These are phyloP conservation scores for Podarcis cretensis DNA, from an alignment of 2,113 vertebrate genomes.

Conservation along the genomic window DNA sequence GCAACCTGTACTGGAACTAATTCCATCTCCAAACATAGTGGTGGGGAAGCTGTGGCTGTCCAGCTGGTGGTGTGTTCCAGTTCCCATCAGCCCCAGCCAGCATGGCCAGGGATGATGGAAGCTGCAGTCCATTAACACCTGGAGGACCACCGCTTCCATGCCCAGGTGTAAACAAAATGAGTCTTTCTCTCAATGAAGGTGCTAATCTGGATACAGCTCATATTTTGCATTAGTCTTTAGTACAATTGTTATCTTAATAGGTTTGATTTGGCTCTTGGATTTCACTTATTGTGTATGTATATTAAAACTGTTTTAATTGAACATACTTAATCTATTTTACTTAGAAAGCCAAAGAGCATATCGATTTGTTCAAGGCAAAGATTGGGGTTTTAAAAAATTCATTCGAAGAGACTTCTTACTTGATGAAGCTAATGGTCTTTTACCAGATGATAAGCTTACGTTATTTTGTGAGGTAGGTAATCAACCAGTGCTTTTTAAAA, in stretches of 20 bases:
- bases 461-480: slow-evolving; percentile 95
- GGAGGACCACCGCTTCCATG: too few relatives aligned
- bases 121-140: too few relatives aligned
- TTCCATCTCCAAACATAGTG: too few relatives aligned
- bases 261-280: neutral
- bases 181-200: too few relatives aligned
- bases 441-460: slow-evolving; percentile 97
- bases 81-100: too few relatives aligned
- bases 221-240: too few relatives aligned
- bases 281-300: slow-evolving; percentile 10
- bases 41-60: too few relatives aligned
- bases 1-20: too few relatives aligned
- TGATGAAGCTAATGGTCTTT: slow-evolving; percentile 96
- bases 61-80: too few relatives aligned
- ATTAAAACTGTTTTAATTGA: slow-evolving; percentile 34
- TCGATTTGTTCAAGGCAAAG: slow-evolving; percentile 98
- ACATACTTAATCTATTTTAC: slow-evolving; percentile 1
- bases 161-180: too few relatives aligned
- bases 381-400: slow-evolving; percentile 99
- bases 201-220: too few relatives aligned
- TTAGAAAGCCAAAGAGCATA: slow-evolving; percentile 99
- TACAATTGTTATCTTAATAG: neutral
- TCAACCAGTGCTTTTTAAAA: slow-evolving; percentile 28
- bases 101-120: too few relatives aligned
- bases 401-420: slow-evolving; percentile 98